Conservation (phyloP, 2,888 invertebrate species). For the Spodoptera exigua region DNA sequence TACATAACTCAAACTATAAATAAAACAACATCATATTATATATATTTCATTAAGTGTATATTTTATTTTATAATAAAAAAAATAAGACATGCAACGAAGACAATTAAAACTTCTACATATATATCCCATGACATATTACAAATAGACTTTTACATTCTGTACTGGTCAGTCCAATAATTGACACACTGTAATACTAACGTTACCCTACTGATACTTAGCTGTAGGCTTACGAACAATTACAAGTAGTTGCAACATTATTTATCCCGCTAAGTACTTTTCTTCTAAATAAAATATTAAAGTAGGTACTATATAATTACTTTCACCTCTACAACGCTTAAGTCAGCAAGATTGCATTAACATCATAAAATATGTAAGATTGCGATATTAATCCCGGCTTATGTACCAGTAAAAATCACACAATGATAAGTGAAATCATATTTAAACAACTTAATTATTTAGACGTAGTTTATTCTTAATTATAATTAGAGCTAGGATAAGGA, state of each 20-base stretch:
- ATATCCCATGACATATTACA: slow-evolving; percentile 43
- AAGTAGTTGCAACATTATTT: slow-evolving; percentile 46
- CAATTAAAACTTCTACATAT: slow-evolving; percentile 51
- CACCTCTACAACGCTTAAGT: slow-evolving; percentile 38
- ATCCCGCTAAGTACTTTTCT: slow-evolving; percentile 60
- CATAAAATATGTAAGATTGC: slow-evolving; percentile 62
- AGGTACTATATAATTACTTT: slow-evolving; percentile 45
- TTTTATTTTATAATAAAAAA: slow-evolving; percentile 65
- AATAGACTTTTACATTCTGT: slow-evolving; percentile 42
- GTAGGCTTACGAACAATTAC: slow-evolving; percentile 26
- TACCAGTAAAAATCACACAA: slow-evolving; percentile 30
- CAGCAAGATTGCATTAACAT: slow-evolving; percentile 57
- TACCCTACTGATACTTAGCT: slow-evolving; percentile 34
- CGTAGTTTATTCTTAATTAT: slow-evolving; percentile 30
- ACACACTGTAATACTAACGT: slow-evolving; percentile 42
- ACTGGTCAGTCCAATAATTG: slow-evolving; percentile 51
- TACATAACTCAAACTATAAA: too few relatives aligned
- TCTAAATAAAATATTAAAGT: slow-evolving; percentile 51
- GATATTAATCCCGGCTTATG: slow-evolving; percentile 65
- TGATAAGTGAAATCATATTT: slow-evolving; percentile 13
- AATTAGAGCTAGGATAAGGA: slow-evolving; percentile 42
- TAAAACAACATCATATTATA: slow-evolving; percentile 34
- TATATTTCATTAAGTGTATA: slow-evolving; percentile 15
- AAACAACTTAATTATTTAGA: slow-evolving; percentile 21
- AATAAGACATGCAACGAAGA: slow-evolving; percentile 54